Evolutionary conservation across 2,113 vertebrate genomes (phyloP), one percentile per base, ranked within the genome.

Genomic region (Ptyas mucosa): DNA sequence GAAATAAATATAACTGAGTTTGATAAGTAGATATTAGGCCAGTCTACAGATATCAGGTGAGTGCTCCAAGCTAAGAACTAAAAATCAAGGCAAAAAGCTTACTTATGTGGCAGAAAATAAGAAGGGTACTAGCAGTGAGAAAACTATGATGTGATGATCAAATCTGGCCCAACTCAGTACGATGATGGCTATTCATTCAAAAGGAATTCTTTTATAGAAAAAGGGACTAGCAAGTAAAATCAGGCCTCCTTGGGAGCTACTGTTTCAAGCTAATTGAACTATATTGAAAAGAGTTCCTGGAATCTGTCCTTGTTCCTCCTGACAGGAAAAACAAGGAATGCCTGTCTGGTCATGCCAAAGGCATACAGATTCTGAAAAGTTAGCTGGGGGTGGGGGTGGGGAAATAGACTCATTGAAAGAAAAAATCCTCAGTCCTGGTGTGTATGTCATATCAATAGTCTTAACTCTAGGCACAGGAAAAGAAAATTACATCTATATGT

Each of bases 21-120:
- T 94, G 52, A 57, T 88, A 64, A 94, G 54, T 43, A 94, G 57
- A 89, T 87, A 86, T 61, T 61, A 26, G 61, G 10, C 7, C 43
- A 58, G n/a, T 15, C 11, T 43, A 46, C 11, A 43, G 21, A 3
- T 15, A 29, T 8, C 34, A 46, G 10, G 3, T 55, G 61, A 6
- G 39, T n/a, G 8, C 12, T 57, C n/a, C 12, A 52, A 14, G 5
- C 39, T 34, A 85, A 64, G 21, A 2, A 64, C 8, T 93, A 46
- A 64, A 18, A 86, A 92, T 49, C 12, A 89, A 61, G 29, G 12
- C 12, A 29, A 69, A 85, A 23, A 12, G 20, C 29, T 85, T 86
- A 8, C 5, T 88, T 53, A 55, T 23, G 9, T 88, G 21, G 29
- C 61, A 81, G 34, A 81, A 81, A 81, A 43, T 43, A 81, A 43